phyloP scores from a whole-genome alignment of 2,797 vertebrate species.

The Lagodon rhomboides region DNA sequence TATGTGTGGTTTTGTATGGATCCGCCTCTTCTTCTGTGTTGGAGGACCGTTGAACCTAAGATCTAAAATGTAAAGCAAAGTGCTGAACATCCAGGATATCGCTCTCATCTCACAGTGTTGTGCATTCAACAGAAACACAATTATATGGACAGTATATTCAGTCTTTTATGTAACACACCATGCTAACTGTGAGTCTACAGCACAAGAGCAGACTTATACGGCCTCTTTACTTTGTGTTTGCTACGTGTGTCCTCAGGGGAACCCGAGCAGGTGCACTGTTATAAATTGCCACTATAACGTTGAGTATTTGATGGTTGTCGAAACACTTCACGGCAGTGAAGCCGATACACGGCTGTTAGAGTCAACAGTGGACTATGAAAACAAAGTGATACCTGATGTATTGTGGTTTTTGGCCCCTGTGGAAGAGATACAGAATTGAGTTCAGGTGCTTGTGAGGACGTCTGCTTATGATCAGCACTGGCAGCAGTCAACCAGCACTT shows the following conservation, averaged over 20 bases:
- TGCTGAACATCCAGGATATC: neutral
- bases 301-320: neutral
- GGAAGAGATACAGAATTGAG: neutral
- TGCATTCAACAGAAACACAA: neutral
- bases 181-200: neutral
- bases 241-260: neutral
- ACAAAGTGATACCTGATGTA: slow-evolving; percentile 24
- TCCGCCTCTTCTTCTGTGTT: neutral
- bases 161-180: neutral
- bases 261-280: neutral
- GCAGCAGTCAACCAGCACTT: slow-evolving; percentile 10
- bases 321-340: slow-evolving; percentile 8
- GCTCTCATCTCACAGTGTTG: neutral
- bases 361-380: slow-evolving; percentile 1
- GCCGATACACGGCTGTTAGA: neutral
- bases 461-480: slow-evolving; percentile 40
- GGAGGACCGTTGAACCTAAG: neutral
- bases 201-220: neutral
- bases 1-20: neutral
- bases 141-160: neutral
- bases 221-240: neutral
- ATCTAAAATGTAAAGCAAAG: neutral
- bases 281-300: neutral
- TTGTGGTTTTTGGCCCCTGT: neutral
- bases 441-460: slow-evolving; percentile 9